Percentiles rank a stretch among this genome's conserved stretches.
phyloP scores from a whole-genome alignment of 2,113 vertebrate genomes.

The Xiphophorus hellerii region DNA sequence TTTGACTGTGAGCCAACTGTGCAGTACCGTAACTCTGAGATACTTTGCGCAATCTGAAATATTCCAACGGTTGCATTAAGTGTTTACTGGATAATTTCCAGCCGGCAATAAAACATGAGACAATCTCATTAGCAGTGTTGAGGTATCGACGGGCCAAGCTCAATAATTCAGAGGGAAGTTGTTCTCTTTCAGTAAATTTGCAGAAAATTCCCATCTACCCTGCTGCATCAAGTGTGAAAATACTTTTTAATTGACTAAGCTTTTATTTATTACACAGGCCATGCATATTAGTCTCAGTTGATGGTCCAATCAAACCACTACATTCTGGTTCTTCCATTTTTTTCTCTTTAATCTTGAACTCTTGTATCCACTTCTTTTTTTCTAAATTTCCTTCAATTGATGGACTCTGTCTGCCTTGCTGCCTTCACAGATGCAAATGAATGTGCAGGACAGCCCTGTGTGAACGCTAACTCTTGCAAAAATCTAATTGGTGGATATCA shows the following conservation, averaged over 20 bases:
- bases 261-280: neutral
- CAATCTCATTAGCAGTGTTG: neutral
- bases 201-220: neutral
- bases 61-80: neutral
- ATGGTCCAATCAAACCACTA: neutral
- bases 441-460: conserved; percentile 91
- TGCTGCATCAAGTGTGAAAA: neutral
- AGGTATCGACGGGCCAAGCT: neutral
- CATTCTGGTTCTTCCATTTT: neutral
- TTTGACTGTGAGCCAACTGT: no score
- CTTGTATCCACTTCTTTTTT: conserved; percentile 20
- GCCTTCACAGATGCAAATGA: conserved; percentile 97
- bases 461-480: conserved; percentile 97
- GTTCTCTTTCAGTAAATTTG: neutral
- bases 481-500: conserved; percentile 99
- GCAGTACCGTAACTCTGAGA: neutral
- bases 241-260: neutral
- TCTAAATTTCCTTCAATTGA: conserved; percentile 48
- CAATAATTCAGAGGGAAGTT: neutral
- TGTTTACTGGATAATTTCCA: neutral
- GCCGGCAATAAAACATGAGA: neutral
- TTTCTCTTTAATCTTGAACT: conserved; percentile 4
- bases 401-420: conserved; percentile 71
- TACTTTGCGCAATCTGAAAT: no score
- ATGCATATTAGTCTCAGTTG: neutral